These are phyloP conservation scores for Peromyscus melanophrys DNA, from an alignment of 2,797 vertebrate species.

Conservation along the genomic window DNA sequence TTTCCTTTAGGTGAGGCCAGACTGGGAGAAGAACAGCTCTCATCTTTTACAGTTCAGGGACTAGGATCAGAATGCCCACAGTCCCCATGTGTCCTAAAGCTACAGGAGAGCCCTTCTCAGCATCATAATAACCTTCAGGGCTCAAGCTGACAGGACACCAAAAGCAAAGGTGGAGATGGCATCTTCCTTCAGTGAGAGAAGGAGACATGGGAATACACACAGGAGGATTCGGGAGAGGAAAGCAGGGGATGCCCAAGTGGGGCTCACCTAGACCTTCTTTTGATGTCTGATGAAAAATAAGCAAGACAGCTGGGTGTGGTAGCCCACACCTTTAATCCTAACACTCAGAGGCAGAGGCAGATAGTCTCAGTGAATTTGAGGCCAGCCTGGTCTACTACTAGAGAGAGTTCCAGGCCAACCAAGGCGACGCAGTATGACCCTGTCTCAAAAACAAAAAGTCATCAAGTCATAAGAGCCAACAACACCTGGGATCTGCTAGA, in stretches of 20 bases:
- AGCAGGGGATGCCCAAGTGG: not conserved
- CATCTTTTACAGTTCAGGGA: not conserved
- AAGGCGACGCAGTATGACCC: not conserved
- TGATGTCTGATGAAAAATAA: not conserved
- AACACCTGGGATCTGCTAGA: not conserved
- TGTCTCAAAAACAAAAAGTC: not conserved
- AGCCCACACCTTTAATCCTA: not conserved
- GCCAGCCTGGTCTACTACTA: not conserved
- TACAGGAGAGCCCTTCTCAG: not conserved
- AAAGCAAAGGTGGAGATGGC: not conserved
- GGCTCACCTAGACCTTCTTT: not conserved
- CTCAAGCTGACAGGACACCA: constrained; percentile 15
- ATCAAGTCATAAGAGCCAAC: not conserved
- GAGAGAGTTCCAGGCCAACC: not conserved
- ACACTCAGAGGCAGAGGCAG: not conserved
- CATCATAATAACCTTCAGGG: not conserved
- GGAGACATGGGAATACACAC: not conserved
- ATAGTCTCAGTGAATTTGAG: too few species aligned
- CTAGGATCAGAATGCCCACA: not conserved
- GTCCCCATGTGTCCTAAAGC: not conserved
- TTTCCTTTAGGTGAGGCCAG: constrained; percentile 57
- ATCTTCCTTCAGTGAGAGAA: not conserved
- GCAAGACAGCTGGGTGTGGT: not conserved
- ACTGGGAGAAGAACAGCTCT: not conserved
- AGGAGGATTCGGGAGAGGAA: not conserved